A percentile compares a stretch with the other conserved stretches of the same genome.
Conservation (phyloP, 37 sponge, comb jelly and placozoan genomes). For the Theonella swinhoei region DNA sequence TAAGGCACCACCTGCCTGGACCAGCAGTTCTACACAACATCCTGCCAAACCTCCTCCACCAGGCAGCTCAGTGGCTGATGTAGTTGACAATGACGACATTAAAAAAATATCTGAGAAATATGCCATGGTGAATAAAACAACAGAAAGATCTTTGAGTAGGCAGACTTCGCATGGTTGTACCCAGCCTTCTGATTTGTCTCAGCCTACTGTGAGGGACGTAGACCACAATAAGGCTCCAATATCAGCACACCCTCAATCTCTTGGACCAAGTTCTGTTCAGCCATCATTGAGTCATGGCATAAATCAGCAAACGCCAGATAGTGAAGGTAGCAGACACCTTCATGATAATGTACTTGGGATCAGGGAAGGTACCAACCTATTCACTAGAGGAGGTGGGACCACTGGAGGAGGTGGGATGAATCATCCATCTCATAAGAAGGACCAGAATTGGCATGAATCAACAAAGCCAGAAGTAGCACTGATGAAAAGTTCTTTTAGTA, state of each 20-base stretch:
- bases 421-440: too few relatives aligned
- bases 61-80: not conserved
- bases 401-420: not conserved
- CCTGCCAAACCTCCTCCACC: not conserved
- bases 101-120: not conserved
- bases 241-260: not conserved
- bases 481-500: not conserved
- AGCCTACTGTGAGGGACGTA: not conserved
- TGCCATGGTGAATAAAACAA: not conserved
- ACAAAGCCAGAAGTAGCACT: not conserved
- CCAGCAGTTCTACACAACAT: not conserved
- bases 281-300: not conserved
- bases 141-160: not conserved
- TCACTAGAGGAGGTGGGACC: not conserved
- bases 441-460: not conserved
- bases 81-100: not conserved
- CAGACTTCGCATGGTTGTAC: not conserved
- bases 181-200: not conserved
- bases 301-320: not conserved
- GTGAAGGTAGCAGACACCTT: not conserved
- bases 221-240: not conserved
- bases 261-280: not conserved
- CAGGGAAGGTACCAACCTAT: not conserved
- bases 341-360: not conserved
- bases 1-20: conserved; percentile 6